Conservation (phyloP, 2,797 vertebrate genomes). For the Coregonus suidteri region DNA sequence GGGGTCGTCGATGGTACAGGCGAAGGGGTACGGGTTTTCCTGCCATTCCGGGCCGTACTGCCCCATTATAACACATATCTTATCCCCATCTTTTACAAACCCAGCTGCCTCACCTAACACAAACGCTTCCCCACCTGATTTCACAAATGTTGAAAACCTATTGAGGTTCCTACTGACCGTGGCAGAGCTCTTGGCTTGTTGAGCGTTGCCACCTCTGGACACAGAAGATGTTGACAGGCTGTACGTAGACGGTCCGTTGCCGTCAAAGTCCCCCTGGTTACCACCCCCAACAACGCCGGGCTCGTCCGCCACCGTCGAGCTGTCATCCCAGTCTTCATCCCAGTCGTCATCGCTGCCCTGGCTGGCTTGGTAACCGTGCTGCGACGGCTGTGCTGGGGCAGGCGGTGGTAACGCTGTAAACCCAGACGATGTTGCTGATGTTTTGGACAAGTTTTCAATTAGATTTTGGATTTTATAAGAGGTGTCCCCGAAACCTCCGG, state of each 20-base stretch:
- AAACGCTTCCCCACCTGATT: slow-evolving; percentile 94
- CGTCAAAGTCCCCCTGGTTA: slow-evolving; percentile 77
- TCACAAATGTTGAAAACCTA: slow-evolving; percentile 95
- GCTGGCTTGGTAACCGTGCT: slow-evolving; percentile 73
- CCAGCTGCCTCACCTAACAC: slow-evolving; percentile 90
- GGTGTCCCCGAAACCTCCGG: slow-evolving; percentile 67
- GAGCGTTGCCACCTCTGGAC: slow-evolving; percentile 60
- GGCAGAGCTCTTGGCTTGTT: slow-evolving; percentile 87
- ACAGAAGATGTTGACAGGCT: slow-evolving; percentile 79
- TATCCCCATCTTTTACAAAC: slow-evolving; percentile 94
- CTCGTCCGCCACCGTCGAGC: slow-evolving; percentile 90
- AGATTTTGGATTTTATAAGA: slow-evolving; percentile 57
- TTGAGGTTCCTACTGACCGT: slow-evolving; percentile 93
- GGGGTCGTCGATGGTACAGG: slow-evolving; percentile 92
- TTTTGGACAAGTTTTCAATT: slow-evolving; percentile 64
- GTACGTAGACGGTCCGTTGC: slow-evolving; percentile 82
- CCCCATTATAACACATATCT: slow-evolving; percentile 91
- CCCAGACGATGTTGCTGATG: slow-evolving; percentile 42
- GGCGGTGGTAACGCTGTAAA: slow-evolving; percentile 25
- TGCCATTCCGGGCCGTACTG: slow-evolving; percentile 93
- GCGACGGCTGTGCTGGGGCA: slow-evolving; percentile 60
- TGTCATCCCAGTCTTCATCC: slow-evolving; percentile 98
- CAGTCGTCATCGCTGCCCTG: slow-evolving; percentile 92
- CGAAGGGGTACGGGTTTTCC: slow-evolving; percentile 93
- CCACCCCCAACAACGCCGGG: slow-evolving; percentile 77